Conservation (phyloP, 2,113 vertebrate species). For the Echinops telfairi region DNA sequence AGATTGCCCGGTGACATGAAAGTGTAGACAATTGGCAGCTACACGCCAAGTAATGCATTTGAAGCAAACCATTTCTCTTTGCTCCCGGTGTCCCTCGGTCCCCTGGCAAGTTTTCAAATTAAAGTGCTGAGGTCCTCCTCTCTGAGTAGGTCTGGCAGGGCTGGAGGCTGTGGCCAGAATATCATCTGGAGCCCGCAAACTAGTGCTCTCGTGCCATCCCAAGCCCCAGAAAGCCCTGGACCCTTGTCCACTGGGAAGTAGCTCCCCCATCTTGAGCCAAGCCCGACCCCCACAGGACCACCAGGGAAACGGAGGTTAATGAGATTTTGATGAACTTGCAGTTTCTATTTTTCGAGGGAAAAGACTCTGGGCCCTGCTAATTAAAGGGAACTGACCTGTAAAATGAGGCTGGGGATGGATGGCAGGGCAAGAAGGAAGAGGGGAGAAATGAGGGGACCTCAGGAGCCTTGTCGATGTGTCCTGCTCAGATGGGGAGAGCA, state of each 20-base stretch:
- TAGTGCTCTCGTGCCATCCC: neutral
- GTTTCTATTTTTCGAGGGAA: conserved; percentile 66
- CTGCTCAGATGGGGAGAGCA: neutral
- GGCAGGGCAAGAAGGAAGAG: neutral
- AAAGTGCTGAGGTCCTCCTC: conserved; percentile 38
- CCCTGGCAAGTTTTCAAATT: conserved; percentile 77
- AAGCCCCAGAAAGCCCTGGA: neutral
- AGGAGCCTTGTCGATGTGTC: neutral
- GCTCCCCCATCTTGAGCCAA: conserved; percentile 12
- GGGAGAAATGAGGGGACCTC: neutral
- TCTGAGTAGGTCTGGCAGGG: neutral
- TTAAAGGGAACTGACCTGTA: conserved; percentile 85
- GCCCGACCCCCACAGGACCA: conserved; percentile 48
- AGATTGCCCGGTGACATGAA: conserved; percentile 24
- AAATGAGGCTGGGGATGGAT: conserved; percentile 78
- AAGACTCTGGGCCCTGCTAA: conserved; percentile 59
- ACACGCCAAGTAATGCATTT: conserved; percentile 57
- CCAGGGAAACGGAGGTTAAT: conserved; percentile 77
- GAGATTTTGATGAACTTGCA: conserved; percentile 79
- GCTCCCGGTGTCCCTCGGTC: neutral
- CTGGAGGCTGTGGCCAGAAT: neutral
- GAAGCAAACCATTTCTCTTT: conserved; percentile 28
- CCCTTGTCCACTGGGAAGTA: conserved; percentile 12
- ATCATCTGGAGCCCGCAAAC: neutral
- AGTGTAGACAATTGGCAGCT: conserved; percentile 52